A percentile compares a stretch with the other conserved stretches of the same genome.
These are phyloP conservation scores for Gryllus bimaculatus DNA, from an alignment of 1,140 invertebrate species.

Conservation along the genomic window DNA sequence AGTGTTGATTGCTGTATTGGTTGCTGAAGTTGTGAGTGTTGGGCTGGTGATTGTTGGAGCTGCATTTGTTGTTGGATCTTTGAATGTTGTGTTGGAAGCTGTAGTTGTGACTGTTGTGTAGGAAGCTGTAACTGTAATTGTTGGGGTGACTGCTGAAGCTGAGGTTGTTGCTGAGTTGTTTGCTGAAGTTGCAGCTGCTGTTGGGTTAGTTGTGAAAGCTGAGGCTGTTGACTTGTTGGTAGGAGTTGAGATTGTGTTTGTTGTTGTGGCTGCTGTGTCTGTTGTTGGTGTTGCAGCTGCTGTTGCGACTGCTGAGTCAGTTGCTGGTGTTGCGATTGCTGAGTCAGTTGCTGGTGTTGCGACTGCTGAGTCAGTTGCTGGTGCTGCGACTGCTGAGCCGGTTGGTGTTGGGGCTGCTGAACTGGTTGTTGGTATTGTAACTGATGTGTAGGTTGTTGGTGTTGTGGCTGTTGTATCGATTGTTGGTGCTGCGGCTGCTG, in stretches of 20 bases:
- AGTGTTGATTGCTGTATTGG: too few relatives aligned
- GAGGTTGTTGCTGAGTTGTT: slow-evolving; percentile 20
- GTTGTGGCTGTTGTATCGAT: slow-evolving; percentile 34
- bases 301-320: not conserved
- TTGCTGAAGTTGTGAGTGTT: not conserved
- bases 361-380: too few relatives aligned
- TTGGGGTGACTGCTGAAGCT: slow-evolving; percentile 11
- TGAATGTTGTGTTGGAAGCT: slow-evolving; percentile 2
- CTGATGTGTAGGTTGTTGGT: slow-evolving; percentile 26
- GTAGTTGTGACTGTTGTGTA: slow-evolving; percentile 7
- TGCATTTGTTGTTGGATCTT: not conserved
- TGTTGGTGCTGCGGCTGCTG: slow-evolving; percentile 36
- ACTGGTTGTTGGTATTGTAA: slow-evolving; percentile 25
- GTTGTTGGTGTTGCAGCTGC: slow-evolving; percentile 17
- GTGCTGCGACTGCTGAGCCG: slow-evolving; percentile 22
- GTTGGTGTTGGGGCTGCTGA: slow-evolving; percentile 12
- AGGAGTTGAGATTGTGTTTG: slow-evolving; percentile 14
- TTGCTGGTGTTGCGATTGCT: slow-evolving; percentile 6
- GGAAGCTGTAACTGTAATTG: slow-evolving; percentile 20
- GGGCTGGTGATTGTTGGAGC: not conserved
- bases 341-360: too few relatives aligned
- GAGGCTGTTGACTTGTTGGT: slow-evolving; percentile 23
- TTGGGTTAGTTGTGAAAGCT: not conserved
- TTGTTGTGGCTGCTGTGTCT: not conserved
- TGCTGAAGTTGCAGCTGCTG: not conserved